These are phyloP conservation scores for Plotosus lineatus DNA, from an alignment of 2,113 vertebrate species.

Conservation along the genomic window DNA sequence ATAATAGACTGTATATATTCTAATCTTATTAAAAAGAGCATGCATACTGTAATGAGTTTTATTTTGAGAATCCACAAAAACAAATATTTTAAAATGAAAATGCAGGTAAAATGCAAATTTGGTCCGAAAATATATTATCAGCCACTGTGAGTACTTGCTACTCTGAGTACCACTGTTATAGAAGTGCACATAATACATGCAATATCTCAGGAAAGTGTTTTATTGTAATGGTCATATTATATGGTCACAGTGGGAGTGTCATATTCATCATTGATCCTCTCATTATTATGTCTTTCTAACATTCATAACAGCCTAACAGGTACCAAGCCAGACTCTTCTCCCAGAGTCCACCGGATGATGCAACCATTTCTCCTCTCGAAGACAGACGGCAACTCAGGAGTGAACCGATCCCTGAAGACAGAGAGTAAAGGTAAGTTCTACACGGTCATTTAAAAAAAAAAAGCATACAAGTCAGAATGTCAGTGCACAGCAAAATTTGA, in stretches of 20 bases:
- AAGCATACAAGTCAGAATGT: neutral
- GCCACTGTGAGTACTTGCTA: too few relatives aligned
- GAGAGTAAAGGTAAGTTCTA: slow-evolving; percentile 75
- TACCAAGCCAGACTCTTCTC: slow-evolving; percentile 84
- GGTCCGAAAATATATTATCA: neutral
- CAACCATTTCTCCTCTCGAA: slow-evolving; percentile 85
- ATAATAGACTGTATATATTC: neutral
- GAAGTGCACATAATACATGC: neutral
- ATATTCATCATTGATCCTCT: neutral
- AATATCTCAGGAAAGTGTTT: neutral
- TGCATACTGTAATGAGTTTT: neutral
- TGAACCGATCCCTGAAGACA: slow-evolving; percentile 72
- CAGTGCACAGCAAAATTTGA: neutral
- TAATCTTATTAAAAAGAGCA: neutral
- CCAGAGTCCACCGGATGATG: slow-evolving; percentile 83
- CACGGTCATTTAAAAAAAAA: neutral
- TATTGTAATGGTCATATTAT: neutral
- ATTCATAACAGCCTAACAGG: slow-evolving; percentile 78
- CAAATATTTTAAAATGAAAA: neutral
- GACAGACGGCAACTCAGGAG: slow-evolving; percentile 64
- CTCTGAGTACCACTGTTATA: neutral
- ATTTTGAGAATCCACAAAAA: neutral
- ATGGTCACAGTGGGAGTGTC: neutral
- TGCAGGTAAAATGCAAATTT: neutral
- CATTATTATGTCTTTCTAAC: slow-evolving; percentile 34